phyloP scores from a whole-genome alignment of 1,140 invertebrate genomes.

The Cheumatopsyche charites region DNA sequence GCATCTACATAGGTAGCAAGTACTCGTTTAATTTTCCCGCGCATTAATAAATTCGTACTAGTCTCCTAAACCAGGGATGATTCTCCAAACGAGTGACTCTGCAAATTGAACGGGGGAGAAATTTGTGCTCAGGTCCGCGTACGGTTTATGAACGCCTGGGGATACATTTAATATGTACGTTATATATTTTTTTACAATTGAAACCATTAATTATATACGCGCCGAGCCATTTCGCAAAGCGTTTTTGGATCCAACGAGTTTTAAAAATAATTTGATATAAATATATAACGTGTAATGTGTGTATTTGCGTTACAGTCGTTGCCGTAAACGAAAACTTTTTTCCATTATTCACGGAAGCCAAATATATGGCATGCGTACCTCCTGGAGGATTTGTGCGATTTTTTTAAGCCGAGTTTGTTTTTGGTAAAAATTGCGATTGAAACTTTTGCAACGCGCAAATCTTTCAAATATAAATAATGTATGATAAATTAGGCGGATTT shows the following conservation, averaged over 20 bases:
- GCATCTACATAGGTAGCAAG: too few species aligned
- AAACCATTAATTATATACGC: slow-evolving; percentile 9
- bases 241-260: too few species aligned
- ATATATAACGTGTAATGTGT: not conserved
- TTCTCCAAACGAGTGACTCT: slow-evolving; percentile 36
- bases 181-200: slow-evolving; percentile 15
- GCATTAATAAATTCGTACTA: too few species aligned
- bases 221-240: too few species aligned
- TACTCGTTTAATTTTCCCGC: too few species aligned
- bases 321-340: slow-evolving; percentile 13
- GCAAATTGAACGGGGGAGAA: slow-evolving; percentile 20
- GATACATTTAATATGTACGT: slow-evolving; percentile 29
- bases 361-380: not conserved
- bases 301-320: slow-evolving; percentile 1
- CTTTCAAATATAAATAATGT: slow-evolving; percentile 7
- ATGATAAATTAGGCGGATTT: slow-evolving; percentile 6
- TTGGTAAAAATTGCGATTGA: not conserved
- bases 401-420: not conserved
- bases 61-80: slow-evolving; percentile 12
- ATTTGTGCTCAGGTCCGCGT: not conserved
- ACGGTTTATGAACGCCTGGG: slow-evolving; percentile 23
- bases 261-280: too few species aligned
- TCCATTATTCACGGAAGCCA: not conserved
- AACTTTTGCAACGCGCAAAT: not conserved
- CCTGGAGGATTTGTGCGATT: not conserved